Conservation (phyloP, 2,797 vertebrate genomes). For the Lates japonicus region DNA sequence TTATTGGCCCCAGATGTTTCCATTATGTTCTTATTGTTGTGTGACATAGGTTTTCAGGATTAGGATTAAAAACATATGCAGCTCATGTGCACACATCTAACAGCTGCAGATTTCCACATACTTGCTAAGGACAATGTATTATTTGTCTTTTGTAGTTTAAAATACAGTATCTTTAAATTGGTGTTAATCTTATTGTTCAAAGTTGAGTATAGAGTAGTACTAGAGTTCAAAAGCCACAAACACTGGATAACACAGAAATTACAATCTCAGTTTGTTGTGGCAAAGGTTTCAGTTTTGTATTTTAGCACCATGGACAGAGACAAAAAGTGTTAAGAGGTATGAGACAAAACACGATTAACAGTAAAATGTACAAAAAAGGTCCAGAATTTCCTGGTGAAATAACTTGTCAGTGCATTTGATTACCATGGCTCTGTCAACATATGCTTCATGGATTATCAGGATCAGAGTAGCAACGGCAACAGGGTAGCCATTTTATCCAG, state of each 20-base stretch:
- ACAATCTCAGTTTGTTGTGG: not conserved
- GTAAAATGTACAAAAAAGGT: not conserved
- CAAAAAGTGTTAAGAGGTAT: not conserved
- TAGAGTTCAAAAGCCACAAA: not conserved
- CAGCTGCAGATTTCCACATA: not conserved
- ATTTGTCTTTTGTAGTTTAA: not conserved
- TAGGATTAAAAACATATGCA: constrained; percentile 50
- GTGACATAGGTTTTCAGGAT: constrained; percentile 50
- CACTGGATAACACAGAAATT: not conserved
- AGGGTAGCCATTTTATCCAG: not conserved
- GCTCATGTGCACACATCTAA: constrained; percentile 3
- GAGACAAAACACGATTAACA: too few species aligned
- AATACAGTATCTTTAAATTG: not conserved
- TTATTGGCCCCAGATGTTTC: constrained; percentile 59
- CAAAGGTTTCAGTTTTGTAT: not conserved
- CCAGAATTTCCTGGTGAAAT: not conserved
- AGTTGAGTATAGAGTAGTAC: not conserved
- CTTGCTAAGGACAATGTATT: not conserved
- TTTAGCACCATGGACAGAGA: constrained; percentile 54
- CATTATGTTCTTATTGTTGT: constrained; percentile 54
- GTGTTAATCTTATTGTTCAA: not conserved
- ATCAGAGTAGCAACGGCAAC: not conserved
- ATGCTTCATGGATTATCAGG: not conserved
- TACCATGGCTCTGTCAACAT: not conserved
- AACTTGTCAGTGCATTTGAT: not conserved